Conservation (phyloP, 2,888 invertebrate genomes). For the Drosophila yooni region DNA sequence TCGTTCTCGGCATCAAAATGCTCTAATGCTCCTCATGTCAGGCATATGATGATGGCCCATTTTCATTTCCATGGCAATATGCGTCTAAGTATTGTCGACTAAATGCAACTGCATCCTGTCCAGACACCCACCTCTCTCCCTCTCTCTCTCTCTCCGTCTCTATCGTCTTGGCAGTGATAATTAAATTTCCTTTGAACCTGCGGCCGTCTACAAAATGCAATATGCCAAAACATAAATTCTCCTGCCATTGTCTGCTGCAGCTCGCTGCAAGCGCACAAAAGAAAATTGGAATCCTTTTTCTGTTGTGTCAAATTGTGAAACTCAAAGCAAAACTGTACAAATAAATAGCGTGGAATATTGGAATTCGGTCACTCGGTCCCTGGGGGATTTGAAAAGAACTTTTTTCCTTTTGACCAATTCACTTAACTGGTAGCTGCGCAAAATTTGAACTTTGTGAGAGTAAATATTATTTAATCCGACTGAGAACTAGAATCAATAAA, state of each 20-base stretch:
- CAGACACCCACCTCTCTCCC: neutral
- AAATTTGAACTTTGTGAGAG: neutral
- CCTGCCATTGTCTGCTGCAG: neutral
- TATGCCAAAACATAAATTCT: slow-evolving; percentile 39
- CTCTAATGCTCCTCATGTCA: slow-evolving; percentile 2
- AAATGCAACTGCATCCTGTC: slow-evolving; percentile 25
- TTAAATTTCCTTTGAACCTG: slow-evolving; percentile 50
- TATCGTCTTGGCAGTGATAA: slow-evolving; percentile 44
- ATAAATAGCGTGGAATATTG: neutral
- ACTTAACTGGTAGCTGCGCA: neutral
- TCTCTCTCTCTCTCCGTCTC: neutral
- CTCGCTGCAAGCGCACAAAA: slow-evolving; percentile 9
- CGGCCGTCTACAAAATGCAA: slow-evolving; percentile 36
- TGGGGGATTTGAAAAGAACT: neutral
- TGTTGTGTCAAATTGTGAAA: neutral
- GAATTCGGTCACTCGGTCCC: neutral
- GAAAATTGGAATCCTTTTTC: neutral
- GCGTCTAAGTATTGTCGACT: slow-evolving; percentile 19
- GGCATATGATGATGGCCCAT: slow-evolving; percentile 5
- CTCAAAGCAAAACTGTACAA: neutral
- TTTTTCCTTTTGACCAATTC: neutral
- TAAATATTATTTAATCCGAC: neutral
- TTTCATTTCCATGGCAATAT: slow-evolving; percentile 38
- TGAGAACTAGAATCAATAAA: neutral
- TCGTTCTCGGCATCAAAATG: slow-evolving; percentile 26